Evolutionary conservation across 2,888 invertebrate species (phyloP), one percentile per base, ranked within the genome.

Genomic region (Chrysolina haemoptera): DNA sequence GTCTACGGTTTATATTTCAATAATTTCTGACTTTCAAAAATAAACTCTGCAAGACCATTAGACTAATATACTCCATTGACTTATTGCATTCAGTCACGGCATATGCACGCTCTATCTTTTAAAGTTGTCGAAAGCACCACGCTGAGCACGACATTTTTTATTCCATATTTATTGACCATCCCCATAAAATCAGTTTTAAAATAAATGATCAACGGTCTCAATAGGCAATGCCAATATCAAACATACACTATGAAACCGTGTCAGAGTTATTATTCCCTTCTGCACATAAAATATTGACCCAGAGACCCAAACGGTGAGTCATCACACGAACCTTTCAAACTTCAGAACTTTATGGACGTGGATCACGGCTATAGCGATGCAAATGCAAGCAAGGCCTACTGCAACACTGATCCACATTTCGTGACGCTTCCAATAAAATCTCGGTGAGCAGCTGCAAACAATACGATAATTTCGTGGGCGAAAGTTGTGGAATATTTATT

Each of bases 341-440:
- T 66, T 65, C 41, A 62, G 22, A 73, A 73, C 63, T 78, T 79
- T 80, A 79, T 78, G 74, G 40, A 53, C 70, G 53, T 48, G 59
- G 74, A 67, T 71, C 67, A 74, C 75, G 76, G 62, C 68, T 66
- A n/a, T n/a, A 66, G 65, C 68, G 64, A 71, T 73, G 68, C 65
- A 73, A 76, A 77, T 71, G 63, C 73, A 77, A 78, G 77, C 73
- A 76, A 77, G 77, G 74, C 78, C 79, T 75, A 80, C 78, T 80
- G 78, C 80, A 76, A 78, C 78, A 81, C 76, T 81, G 81, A 80
- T 79, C 81, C 70, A 80, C 74, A 78, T 79, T 80, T 80, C 77
- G 75, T 74, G 76, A 66, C 35, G 71, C 71, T 76, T 70, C 72
- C 70, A 72, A 66, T 69, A 69, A 67, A 71, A 71, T 64, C 64